Conservation (phyloP, 2,113 vertebrate genomes). For the Progne subis region DNA sequence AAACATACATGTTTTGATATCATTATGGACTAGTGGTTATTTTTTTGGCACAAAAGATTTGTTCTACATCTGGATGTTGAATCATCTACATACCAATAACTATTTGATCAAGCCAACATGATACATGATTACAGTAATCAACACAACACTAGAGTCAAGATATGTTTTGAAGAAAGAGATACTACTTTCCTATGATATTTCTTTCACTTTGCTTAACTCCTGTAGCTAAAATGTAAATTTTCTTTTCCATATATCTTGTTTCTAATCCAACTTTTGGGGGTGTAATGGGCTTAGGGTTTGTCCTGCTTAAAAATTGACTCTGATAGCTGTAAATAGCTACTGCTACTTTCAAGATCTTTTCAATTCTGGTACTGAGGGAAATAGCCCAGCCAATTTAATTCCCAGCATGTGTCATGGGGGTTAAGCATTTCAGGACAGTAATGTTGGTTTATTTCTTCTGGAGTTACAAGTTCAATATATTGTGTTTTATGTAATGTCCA, state of each 20-base stretch:
- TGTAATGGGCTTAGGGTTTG: not conserved
- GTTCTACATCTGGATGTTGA: not conserved
- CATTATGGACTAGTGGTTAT: not conserved
- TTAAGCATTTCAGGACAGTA: not conserved
- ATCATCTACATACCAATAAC: not conserved
- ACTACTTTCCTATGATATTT: not conserved
- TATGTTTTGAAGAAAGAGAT: not conserved
- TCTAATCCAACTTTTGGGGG: not conserved
- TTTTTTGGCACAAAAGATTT: not conserved
- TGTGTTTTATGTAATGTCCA: not conserved
- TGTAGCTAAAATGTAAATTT: not conserved
- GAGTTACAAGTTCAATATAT: not conserved
- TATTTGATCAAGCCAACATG: not conserved
- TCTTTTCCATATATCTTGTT: not conserved
- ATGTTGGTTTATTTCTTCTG: not conserved
- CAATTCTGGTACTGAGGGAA: not conserved
- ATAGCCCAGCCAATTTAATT: constrained; percentile 1
- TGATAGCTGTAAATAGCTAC: not conserved
- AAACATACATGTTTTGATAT: not conserved
- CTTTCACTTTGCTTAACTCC: not conserved
- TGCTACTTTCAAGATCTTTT: not conserved
- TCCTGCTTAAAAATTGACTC: not conserved
- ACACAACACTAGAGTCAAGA: not conserved
- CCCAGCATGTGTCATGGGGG: not conserved
- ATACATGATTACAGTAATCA: not conserved